A percentile compares a stretch with the other conserved stretches of the same genome.
Conservation (phyloP, 1,140 invertebrate species). For the Steinernema feltiae region DNA sequence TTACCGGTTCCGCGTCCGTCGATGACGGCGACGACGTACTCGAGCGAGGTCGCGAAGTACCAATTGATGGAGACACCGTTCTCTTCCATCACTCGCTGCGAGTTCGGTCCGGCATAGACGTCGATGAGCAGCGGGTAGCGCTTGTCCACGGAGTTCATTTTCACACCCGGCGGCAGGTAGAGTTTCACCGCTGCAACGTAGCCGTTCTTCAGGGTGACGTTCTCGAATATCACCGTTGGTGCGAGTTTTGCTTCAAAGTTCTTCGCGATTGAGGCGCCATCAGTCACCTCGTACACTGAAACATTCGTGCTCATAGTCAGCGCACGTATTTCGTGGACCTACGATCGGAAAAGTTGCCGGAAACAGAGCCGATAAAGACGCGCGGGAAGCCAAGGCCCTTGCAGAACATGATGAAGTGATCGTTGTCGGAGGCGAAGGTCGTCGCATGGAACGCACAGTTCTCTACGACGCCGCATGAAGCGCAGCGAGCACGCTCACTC, state of each 20-base stretch:
- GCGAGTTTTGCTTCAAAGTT: conserved; percentile 20
- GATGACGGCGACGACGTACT: conserved; percentile 49
- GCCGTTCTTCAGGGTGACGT: conserved; percentile 41
- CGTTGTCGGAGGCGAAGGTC: conserved; percentile 15
- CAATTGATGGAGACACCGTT: conserved; percentile 35
- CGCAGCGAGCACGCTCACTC: not conserved
- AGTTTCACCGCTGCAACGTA: conserved; percentile 36
- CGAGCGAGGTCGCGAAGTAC: conserved; percentile 40
- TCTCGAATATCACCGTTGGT: conserved; percentile 43
- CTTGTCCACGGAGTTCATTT: conserved; percentile 23
- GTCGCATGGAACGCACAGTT: conserved; percentile 28
- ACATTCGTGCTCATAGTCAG: not conserved
- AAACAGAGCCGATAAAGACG: conserved; percentile 27
- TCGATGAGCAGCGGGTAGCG: conserved; percentile 43
- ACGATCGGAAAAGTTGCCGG: conserved; percentile 31
- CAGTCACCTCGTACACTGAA: conserved; percentile 15
- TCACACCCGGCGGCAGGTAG: conserved; percentile 39
- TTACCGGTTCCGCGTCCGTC: conserved; percentile 50
- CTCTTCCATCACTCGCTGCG: conserved; percentile 50
- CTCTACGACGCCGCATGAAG: conserved; percentile 17
- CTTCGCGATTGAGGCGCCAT: conserved; percentile 24
- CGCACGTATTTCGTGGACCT: not conserved
- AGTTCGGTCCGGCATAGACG: conserved; percentile 45
- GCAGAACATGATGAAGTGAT: conserved; percentile 46
- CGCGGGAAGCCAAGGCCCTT: conserved; percentile 42